Percentiles rank a stretch among this genome's conserved stretches.
phyloP scores from a whole-genome alignment of 2,888 invertebrate species.

The Incurvaria masculella region DNA sequence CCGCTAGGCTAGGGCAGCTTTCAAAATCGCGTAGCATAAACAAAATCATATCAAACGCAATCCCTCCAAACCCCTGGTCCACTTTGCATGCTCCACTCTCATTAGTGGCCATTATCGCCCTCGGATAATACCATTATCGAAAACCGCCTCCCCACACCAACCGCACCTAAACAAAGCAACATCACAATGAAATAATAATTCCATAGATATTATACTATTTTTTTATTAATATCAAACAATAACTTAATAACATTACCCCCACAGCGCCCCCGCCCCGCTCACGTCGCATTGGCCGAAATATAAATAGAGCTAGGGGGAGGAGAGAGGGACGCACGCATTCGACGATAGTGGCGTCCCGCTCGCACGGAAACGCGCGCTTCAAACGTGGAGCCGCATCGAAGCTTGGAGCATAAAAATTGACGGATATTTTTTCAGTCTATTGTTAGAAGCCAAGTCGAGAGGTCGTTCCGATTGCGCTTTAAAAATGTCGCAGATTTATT shows the following conservation, averaged over 20 bases:
- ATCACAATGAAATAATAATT: neutral
- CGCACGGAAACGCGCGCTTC: constrained; percentile 40
- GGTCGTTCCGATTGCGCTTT: constrained; percentile 8
- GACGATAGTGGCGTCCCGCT: constrained; percentile 23
- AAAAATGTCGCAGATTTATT: constrained; percentile 2
- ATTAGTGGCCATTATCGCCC: neutral
- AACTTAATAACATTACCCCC: constrained; percentile 51
- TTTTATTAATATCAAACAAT: constrained; percentile 55
- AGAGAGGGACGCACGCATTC: constrained; percentile 33
- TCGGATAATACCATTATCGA: neutral
- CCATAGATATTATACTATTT: constrained; percentile 20
- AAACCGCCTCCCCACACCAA: neutral
- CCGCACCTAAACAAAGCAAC: neutral
- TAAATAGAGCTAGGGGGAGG: constrained; percentile 51
- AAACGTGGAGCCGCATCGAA: constrained; percentile 51
- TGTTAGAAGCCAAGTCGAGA: constrained; percentile 30
- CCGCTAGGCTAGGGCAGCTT: too few relatives aligned
- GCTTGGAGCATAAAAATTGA: constrained; percentile 57
- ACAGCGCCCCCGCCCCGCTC: constrained; percentile 44
- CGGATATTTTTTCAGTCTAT: constrained; percentile 56
- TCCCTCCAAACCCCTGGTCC: too few relatives aligned
- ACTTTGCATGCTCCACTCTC: too few relatives aligned
- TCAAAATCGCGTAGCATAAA: too few relatives aligned
- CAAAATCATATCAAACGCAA: too few relatives aligned
- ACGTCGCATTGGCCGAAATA: constrained; percentile 42